Evolutionary conservation across 2,797 vertebrate species (phyloP), one percentile per base, ranked within the genome.

Genomic region (Thalassophryne amazonica): DNA sequence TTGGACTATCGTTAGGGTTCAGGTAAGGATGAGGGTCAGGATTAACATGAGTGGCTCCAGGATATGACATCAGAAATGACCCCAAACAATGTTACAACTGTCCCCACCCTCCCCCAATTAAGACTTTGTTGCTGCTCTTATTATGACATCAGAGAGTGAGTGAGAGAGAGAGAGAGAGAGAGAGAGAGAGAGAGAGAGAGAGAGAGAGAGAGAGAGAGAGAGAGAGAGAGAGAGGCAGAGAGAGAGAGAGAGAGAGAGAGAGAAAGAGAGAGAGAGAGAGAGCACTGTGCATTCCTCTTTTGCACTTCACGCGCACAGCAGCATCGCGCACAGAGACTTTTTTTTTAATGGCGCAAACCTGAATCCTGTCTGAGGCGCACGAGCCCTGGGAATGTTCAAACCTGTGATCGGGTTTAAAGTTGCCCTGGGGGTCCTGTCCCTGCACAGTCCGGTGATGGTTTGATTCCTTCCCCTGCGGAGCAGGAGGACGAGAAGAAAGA

Each of bases 221-320:
- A 34, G 24, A 21, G 60, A 25, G 21, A 20, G 54, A 28, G 34
- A 16, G 49, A 15, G 25, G 13, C 35, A 40, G 54, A 42, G 54
- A 19, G 29, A 15, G 49, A 28, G 46, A 30, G 56, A 2, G 50
- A n/a, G 29, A 19, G 33, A 6, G 50, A 12, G 56, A 28, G 54
- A 42, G 54, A 19, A 29, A 15, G 49, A 28, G 46, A 30, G 56
- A 2, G 50, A n/a, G 29, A 19, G 33, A 6, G 50, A 12, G 56
- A 28, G 77, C 77, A 49, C 46, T 45, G 67, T 18, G 59, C 84
- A 81, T 84, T 76, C 73, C 73, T 60, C 56, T 18, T 59, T 45
- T 41, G 55, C 72, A 47, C 56, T 48, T 49, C 57, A 60, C 38
- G 64, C 31, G 71, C n/a, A n/a, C n/a, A 72, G 37, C 59, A 62